Conservation (phyloP, 1,140 invertebrate species). For the Lucilia sericata region DNA sequence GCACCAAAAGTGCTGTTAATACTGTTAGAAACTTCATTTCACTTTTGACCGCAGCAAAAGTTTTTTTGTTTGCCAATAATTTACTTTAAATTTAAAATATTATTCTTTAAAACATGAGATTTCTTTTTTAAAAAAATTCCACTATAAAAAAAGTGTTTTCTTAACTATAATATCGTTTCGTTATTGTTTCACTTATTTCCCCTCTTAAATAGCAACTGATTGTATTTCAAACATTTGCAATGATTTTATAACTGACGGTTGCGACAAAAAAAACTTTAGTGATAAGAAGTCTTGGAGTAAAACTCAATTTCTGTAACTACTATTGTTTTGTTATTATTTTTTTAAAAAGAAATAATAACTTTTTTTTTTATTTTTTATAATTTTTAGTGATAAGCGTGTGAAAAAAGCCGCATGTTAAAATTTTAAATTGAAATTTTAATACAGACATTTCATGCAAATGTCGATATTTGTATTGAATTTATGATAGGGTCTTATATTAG, state of each 20-base stretch:
- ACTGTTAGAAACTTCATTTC: background rate
- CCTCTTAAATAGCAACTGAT: background rate
- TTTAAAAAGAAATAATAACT: background rate
- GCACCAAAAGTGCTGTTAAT: slow-evolving; percentile 8
- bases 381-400: slow-evolving; percentile 4
- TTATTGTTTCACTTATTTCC: background rate
- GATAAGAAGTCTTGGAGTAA: background rate
- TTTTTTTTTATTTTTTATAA: background rate
- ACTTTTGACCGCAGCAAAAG: slow-evolving; percentile 7
- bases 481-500: too few species aligned
- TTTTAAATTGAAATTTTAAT: background rate
- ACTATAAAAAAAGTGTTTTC: background rate
- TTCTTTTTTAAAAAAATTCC: background rate
- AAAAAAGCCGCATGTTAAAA: background rate
- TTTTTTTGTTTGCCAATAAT: background rate
- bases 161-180: background rate
- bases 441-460: background rate
- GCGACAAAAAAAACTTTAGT: background rate
- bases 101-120: background rate
- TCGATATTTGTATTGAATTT: too few species aligned
- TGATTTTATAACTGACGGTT: background rate
- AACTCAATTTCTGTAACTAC: background rate
- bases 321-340: too few species aligned
- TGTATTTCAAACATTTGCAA: background rate
- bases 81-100: background rate